These are phyloP conservation scores for Formica exsecta DNA, from an alignment of 1,140 invertebrate species.

Conservation along the genomic window DNA sequence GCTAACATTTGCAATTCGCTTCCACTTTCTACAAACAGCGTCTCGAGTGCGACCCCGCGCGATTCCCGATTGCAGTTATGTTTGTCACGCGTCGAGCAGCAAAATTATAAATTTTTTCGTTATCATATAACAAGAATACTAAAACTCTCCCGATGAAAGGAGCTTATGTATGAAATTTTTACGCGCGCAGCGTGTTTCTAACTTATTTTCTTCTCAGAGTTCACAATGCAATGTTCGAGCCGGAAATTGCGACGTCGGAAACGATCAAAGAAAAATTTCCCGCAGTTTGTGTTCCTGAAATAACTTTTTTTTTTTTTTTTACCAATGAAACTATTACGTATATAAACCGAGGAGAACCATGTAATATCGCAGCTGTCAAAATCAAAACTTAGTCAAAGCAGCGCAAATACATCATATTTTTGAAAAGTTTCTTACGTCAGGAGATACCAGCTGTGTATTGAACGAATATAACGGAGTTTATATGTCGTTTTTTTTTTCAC, in stretches of 20 bases:
- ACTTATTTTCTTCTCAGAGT: slow-evolving; percentile 32
- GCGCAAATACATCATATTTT: background rate
- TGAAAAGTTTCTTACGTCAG: background rate
- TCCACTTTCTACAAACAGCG: slow-evolving; percentile 59
- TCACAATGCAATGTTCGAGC: background rate
- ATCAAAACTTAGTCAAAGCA: slow-evolving; percentile 15
- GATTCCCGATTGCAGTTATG: slow-evolving; percentile 5
- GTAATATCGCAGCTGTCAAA: slow-evolving; percentile 24
- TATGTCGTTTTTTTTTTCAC: background rate
- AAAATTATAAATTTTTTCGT: slow-evolving; percentile 41
- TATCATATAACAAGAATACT: background rate
- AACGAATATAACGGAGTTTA: background rate
- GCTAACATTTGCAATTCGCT: slow-evolving; percentile 60
- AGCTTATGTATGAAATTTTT: slow-evolving; percentile 33
- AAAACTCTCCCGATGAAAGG: slow-evolving; percentile 8
- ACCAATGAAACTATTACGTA: background rate
- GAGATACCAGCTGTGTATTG: background rate
- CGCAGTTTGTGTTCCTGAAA: slow-evolving; percentile 13
- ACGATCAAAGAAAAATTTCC: slow-evolving; percentile 23
- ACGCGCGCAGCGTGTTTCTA: background rate
- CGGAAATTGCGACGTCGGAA: slow-evolving; percentile 48
- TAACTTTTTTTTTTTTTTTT: slow-evolving; percentile 20
- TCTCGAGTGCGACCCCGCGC: slow-evolving; percentile 10
- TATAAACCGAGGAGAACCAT: background rate
- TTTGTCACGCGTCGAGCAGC: background rate